Percentiles rank a stretch among this genome's conserved stretches.
phyloP scores from a whole-genome alignment of 2,888 invertebrate genomes.

The Lapara coniferarum region DNA sequence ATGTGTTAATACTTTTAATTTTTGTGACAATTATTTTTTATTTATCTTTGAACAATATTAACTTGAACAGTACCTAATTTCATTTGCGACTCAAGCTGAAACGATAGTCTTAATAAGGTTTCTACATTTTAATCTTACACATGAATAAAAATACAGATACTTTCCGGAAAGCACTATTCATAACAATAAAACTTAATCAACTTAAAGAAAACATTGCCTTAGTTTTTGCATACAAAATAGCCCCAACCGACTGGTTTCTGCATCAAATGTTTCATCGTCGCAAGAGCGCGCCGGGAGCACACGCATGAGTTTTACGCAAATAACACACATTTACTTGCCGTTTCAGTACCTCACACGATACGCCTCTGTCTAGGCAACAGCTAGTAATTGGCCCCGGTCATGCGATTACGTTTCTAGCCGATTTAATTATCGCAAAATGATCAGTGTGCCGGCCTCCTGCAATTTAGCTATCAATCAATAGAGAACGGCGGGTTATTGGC shows the following conservation, averaged over 20 bases:
- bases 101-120: too few species aligned
- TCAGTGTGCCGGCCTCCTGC: constrained; percentile 76
- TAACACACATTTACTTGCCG: constrained; percentile 69
- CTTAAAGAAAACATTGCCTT: too few species aligned
- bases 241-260: neutral
- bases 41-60: too few species aligned
- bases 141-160: too few species aligned
- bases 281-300: constrained; percentile 54
- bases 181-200: neutral
- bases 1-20: too few species aligned
- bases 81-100: too few species aligned
- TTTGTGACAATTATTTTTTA: too few species aligned
- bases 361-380: constrained; percentile 75
- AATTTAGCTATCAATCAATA: constrained; percentile 83
- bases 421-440: constrained; percentile 83
- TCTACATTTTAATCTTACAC: too few species aligned
- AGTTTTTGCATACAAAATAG: constrained; percentile 2
- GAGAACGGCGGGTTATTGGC: constrained; percentile 60
- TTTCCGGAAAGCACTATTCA: neutral
- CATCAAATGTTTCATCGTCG: neutral
- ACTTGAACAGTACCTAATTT: too few species aligned
- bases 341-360: constrained; percentile 76
- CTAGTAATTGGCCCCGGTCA: constrained; percentile 80
- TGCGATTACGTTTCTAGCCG: constrained; percentile 81
- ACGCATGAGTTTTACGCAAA: constrained; percentile 74